Conservation (phyloP, 2,113 vertebrate genomes). For the Charadrius vociferus region DNA sequence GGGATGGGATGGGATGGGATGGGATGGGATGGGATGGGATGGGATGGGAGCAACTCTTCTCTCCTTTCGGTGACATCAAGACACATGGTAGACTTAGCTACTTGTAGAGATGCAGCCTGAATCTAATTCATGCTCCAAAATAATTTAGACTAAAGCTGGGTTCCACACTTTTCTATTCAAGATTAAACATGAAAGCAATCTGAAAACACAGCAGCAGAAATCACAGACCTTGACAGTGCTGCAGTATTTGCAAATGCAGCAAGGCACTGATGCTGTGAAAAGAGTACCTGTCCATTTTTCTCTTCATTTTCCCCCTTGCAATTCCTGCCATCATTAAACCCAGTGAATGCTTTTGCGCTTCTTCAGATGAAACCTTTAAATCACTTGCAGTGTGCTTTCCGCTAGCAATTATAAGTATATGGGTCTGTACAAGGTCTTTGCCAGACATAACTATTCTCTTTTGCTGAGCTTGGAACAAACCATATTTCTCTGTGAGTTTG, state of each 20-base stretch:
- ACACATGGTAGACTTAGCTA: background rate
- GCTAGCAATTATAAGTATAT: background rate
- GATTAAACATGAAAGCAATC: background rate
- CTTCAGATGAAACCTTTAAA: background rate
- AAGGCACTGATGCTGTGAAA: background rate
- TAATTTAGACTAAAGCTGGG: background rate
- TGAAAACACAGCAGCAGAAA: background rate
- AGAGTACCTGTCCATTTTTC: background rate
- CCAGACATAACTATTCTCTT: background rate
- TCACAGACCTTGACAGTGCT: background rate
- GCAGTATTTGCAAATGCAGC: background rate
- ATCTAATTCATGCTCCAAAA: background rate
- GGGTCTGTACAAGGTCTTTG: background rate
- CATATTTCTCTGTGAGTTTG: background rate
- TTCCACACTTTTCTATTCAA: background rate
- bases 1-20: no score
- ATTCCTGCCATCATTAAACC: background rate
- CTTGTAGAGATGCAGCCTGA: background rate
- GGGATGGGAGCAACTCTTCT: background rate
- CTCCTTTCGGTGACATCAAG: background rate
- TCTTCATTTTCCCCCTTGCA: background rate
- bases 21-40: no score
- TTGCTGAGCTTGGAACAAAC: background rate
- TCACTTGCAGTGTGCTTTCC: background rate
- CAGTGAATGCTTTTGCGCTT: background rate